Conservation (phyloP, 2,113 vertebrate species). For the Zosterops borbonicus region DNA sequence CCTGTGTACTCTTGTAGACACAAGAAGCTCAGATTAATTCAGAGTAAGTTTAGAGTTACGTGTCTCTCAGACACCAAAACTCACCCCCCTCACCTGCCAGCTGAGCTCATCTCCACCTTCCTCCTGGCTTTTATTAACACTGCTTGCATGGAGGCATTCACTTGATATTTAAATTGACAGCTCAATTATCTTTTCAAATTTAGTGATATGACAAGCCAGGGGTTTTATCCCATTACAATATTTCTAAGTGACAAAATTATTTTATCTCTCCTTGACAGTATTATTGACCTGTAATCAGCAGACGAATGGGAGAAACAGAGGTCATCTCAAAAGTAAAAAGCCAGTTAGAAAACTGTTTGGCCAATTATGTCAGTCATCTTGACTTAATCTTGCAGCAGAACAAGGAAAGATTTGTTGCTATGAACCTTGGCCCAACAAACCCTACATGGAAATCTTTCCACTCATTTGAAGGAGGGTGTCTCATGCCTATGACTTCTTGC, state of each 20-base stretch:
- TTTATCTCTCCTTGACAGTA: constrained; percentile 58
- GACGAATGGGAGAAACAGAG: constrained; percentile 45
- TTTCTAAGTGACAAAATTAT: constrained; percentile 69
- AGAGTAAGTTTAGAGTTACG: not conserved
- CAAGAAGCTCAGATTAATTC: not conserved
- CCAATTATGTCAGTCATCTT: constrained; percentile 65
- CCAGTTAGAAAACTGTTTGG: constrained; percentile 61
- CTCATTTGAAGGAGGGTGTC: not conserved
- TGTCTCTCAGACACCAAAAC: not conserved
- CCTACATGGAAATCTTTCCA: constrained; percentile 28
- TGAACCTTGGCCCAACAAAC: constrained; percentile 51
- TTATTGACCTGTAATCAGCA: constrained; percentile 64
- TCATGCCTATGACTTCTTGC: constrained; percentile 6
- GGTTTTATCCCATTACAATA: constrained; percentile 59
- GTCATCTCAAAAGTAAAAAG: constrained; percentile 58
- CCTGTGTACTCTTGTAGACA: not conserved
- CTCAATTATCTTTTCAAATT: constrained; percentile 69
- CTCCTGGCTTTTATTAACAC: constrained; percentile 24
- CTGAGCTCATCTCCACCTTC: constrained; percentile 16
- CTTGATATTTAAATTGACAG: constrained; percentile 65
- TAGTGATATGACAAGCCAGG: constrained; percentile 48
- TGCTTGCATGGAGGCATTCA: not conserved
- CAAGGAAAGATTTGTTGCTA: constrained; percentile 54
- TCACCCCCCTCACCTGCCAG: not conserved
- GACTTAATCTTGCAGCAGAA: constrained; percentile 51